These are phyloP conservation scores for Adineta ricciae DNA, from an alignment of 2,888 invertebrate species.

Conservation along the genomic window DNA sequence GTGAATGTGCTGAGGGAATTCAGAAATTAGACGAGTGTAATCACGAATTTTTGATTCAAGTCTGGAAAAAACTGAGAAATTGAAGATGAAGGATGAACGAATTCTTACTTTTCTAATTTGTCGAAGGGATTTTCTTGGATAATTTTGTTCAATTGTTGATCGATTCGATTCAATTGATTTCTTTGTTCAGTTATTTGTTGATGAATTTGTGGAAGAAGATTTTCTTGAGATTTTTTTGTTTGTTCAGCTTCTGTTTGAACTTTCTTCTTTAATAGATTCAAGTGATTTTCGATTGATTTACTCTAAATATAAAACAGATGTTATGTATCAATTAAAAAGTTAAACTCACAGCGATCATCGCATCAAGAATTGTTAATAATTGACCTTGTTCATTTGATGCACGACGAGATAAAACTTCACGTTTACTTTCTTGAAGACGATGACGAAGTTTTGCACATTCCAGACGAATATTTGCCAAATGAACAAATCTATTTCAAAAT, in stretches of 20 bases:
- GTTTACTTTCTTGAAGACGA: neutral
- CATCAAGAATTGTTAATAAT: neutral
- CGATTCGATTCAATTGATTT: neutral
- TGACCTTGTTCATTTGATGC: neutral
- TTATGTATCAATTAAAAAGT: too few relatives aligned
- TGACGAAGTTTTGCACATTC: neutral
- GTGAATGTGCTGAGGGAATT: neutral
- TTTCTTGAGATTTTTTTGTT: neutral
- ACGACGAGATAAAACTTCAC: slow-evolving; percentile 1
- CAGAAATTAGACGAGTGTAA: neutral
- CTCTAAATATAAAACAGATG: neutral
- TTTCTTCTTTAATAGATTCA: neutral
- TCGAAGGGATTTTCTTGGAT: neutral
- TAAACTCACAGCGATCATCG: neutral
- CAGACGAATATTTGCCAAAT: neutral
- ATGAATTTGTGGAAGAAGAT: neutral
- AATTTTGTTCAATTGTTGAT: neutral
- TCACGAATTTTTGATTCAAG: neutral
- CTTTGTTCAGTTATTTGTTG: neutral
- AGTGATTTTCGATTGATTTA: neutral
- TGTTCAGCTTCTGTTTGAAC: neutral
- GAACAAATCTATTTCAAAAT: neutral
- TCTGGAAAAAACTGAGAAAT: too few relatives aligned
- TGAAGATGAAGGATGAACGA: too few relatives aligned
- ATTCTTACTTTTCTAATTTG: neutral